These are phyloP conservation scores for Orius laevigatus DNA, from an alignment of 1,140 invertebrate species.

Conservation along the genomic window DNA sequence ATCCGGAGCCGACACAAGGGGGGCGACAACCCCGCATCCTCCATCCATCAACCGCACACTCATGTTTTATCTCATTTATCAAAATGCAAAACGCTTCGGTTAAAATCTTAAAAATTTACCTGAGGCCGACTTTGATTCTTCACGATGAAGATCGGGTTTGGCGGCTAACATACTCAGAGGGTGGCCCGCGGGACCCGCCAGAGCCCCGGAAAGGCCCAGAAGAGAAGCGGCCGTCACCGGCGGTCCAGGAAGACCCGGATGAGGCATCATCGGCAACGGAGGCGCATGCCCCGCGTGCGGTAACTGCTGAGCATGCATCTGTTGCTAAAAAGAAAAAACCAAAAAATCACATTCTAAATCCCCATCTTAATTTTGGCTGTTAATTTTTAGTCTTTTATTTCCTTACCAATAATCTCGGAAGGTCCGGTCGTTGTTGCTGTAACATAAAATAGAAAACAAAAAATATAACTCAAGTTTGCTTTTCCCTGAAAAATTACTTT, in stretches of 20 bases:
- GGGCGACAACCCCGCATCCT: neutral
- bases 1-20: neutral
- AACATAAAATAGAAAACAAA: conserved; percentile 28
- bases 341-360: neutral
- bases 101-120: conserved; percentile 32
- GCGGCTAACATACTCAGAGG: conserved; percentile 47
- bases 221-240: conserved; percentile 37
- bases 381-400: conserved; percentile 6
- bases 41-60: neutral
- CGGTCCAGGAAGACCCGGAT: conserved; percentile 43
- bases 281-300: conserved; percentile 54
- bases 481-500: too few species aligned
- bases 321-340: conserved; percentile 27
- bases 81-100: neutral
- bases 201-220: conserved; percentile 33
- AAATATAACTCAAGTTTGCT: conserved; percentile 5
- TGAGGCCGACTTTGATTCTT: conserved; percentile 46
- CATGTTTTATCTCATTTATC: conserved; percentile 2
- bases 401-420: conserved; percentile 44
- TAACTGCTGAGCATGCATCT: conserved; percentile 78
- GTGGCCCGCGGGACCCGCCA: conserved; percentile 41
- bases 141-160: conserved; percentile 55
- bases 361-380: neutral
- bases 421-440: conserved; percentile 60
- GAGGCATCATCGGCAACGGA: conserved; percentile 51